These are phyloP conservation scores for Hoplias malabaricus DNA, from an alignment of 2,113 vertebrate genomes.

Conservation along the genomic window DNA sequence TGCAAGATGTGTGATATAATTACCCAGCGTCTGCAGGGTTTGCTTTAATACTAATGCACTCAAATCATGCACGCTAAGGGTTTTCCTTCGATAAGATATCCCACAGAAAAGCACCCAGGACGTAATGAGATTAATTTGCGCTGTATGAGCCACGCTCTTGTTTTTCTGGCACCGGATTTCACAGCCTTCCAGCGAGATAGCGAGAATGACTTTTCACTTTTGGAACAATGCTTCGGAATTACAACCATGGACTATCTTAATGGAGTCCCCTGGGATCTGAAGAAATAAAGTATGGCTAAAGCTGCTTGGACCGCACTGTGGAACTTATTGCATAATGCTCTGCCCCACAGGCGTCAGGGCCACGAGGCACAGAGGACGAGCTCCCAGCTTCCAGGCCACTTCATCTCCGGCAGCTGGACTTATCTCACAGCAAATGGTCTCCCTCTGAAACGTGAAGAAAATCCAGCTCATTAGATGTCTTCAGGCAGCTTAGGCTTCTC, in stretches of 20 bases:
- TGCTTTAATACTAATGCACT: constrained; percentile 38
- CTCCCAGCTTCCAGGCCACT: constrained; percentile 15
- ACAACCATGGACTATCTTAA: constrained; percentile 51
- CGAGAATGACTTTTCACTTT: constrained; percentile 28
- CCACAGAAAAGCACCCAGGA: constrained; percentile 23
- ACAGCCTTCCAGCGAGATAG: constrained; percentile 27
- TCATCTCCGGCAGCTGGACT: constrained; percentile 22
- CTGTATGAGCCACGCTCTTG: constrained; percentile 22
- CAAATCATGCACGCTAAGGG: constrained; percentile 6
- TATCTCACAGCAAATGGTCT: constrained; percentile 29
- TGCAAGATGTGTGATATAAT: constrained; percentile 42
- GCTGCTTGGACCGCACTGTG: constrained; percentile 36
- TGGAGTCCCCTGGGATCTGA: constrained; percentile 30
- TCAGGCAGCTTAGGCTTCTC: constrained; percentile 22
- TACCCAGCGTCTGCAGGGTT: constrained; percentile 27
- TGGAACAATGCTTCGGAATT: constrained; percentile 40
- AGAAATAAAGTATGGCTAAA: constrained; percentile 38
- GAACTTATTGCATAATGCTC: constrained; percentile 46
- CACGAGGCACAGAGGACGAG: constrained; percentile 27
- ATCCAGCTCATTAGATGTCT: constrained; percentile 18
- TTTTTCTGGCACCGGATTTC: constrained; percentile 36
- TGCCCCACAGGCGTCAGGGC: constrained; percentile 30
- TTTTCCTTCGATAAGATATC: constrained; percentile 25
- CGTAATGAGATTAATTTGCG: constrained; percentile 17
- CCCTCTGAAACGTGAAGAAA: constrained; percentile 35